A percentile compares a stretch with the other conserved stretches of the same genome.
phyloP scores from a whole-genome alignment of 2,888 invertebrate species.

The Camptogramma bilineatum region DNA sequence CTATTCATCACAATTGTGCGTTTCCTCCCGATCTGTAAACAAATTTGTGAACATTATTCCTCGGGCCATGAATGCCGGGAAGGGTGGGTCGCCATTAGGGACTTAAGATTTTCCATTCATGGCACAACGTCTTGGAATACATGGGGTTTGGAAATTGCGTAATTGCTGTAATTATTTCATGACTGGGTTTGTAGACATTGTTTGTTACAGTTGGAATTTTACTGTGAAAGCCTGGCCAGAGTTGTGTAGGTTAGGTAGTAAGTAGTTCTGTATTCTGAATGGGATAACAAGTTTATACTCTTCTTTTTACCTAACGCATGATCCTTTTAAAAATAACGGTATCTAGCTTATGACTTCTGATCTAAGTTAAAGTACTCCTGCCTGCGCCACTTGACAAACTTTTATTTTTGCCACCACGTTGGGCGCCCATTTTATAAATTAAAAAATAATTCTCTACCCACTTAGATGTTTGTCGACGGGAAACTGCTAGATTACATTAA shows the following conservation, averaged over 20 bases:
- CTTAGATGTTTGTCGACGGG: slow-evolving; percentile 1
- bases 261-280: neutral
- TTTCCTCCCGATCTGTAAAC: slow-evolving; percentile 75
- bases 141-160: slow-evolving; percentile 64
- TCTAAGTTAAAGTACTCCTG: too few species aligned
- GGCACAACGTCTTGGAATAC: slow-evolving; percentile 67
- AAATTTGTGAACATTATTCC: slow-evolving; percentile 83
- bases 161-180: slow-evolving; percentile 58
- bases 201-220: neutral
- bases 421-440: slow-evolving; percentile 20
- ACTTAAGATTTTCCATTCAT: slow-evolving; percentile 78
- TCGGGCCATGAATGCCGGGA: slow-evolving; percentile 73
- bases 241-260: neutral
- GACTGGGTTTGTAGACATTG: slow-evolving; percentile 22
- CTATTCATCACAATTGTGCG: slow-evolving; percentile 52
- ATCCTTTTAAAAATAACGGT: too few species aligned
- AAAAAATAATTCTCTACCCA: slow-evolving; percentile 16
- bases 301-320: too few species aligned
- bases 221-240: neutral
- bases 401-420: slow-evolving; percentile 6
- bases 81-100: slow-evolving; percentile 70
- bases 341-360: neutral
- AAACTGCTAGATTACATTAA: slow-evolving; percentile 23
- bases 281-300: neutral
- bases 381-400: neutral